phyloP scores from a whole-genome alignment of 2,888 invertebrate genomes.

The Pachliopta kotzebuea region DNA sequence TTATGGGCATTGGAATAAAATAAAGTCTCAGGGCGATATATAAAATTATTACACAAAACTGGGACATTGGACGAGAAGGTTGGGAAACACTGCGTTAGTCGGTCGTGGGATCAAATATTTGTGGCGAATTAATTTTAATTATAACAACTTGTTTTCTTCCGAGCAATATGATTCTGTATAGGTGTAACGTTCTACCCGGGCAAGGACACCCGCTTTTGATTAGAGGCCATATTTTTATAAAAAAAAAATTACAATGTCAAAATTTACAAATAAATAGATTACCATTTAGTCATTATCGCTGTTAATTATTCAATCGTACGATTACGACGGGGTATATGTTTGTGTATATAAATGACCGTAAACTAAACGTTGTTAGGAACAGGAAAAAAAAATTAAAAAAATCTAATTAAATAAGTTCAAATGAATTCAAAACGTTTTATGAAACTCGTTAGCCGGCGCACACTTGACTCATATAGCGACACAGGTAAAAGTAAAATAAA shows the following conservation, averaged over 20 bases:
- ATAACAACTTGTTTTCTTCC: neutral
- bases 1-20: too few relatives aligned
- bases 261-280: conserved; percentile 7
- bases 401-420: conserved; percentile 14
- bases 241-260: conserved; percentile 14
- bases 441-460: conserved; percentile 16
- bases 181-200: neutral
- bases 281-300: neutral
- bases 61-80: too few relatives aligned
- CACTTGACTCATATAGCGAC: conserved; percentile 24
- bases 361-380: neutral
- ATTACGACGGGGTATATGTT: neutral
- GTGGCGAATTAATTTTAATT: neutral
- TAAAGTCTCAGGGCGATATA: too few relatives aligned
- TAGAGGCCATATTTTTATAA: conserved; percentile 9
- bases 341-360: neutral
- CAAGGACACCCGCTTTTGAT: conserved; percentile 19
- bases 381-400: neutral
- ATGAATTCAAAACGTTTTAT: conserved; percentile 16
- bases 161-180: neutral
- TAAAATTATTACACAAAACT: too few relatives aligned
- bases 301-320: neutral
- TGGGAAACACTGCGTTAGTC: too few relatives aligned
- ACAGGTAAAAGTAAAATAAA: conserved; percentile 28
- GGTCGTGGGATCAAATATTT: too few relatives aligned